Base-by-base conservation (phyloP, 2,888 invertebrate genomes). In the Sminthurinus aureus region DNA sequence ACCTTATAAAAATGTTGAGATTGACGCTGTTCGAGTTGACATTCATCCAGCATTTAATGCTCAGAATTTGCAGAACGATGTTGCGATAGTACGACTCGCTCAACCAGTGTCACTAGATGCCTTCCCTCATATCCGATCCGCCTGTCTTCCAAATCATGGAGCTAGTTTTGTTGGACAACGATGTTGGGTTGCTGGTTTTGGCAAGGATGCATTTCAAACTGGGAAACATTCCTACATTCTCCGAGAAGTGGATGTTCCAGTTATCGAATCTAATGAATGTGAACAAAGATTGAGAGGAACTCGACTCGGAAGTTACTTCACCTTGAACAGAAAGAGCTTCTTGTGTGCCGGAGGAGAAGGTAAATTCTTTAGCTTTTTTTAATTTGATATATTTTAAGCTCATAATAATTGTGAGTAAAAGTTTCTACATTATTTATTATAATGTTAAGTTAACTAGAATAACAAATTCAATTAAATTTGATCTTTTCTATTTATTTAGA, bases 41-140 rank as follows among this genome's bases (percentile, higher is more conserved):
- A 91, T 93, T 11, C 93, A 94, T 88, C 92, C 95, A 0, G 92
- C 92, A 20, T 97, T 93, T 90, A 94, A 94, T 89, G 90, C 93
- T 0, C 92, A 91, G 82, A 96, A 95, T 86, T 91, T 97, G 74
- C 93, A 94, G 87, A 96, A 95, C 89, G 96, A 97, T 90, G 92
- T 98, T 64, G 96, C 96, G 0, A 92, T 98, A 0, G 90, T 98
- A 51, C 92, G 93, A 84, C 90, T 98, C n/a, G 91, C 92, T 13
- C 88, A 89, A 9, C 90, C 87, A 3, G 91, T 92, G 4, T 90
- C 90, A 22, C 86, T 91, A 13, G 79, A 89, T 0, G 86, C 87
- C 0, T 90, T 89, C 83, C 91, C 90, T 0, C 91, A 91, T 84
- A 91, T 92, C 79, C 91, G 91, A 38, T 91, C 91, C 18, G 92